Percentiles rank a stretch among this genome's conserved stretches.
These are phyloP conservation scores for Atlantisia rogersi DNA, from an alignment of 2,113 vertebrate species.

Conservation along the genomic window DNA sequence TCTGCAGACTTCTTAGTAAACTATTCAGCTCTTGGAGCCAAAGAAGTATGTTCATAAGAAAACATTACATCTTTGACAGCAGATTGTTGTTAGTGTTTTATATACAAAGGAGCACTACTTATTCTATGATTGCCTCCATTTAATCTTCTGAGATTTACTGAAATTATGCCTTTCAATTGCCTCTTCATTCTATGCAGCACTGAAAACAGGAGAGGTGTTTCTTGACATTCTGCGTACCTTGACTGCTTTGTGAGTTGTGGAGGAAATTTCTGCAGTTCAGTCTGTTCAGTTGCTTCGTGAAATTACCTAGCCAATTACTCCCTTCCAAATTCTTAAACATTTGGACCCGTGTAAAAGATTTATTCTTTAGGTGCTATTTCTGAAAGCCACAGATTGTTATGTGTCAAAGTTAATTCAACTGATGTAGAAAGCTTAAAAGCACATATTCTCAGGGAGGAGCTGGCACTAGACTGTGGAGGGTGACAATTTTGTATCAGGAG, in stretches of 20 bases:
- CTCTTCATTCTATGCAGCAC: conserved; percentile 20
- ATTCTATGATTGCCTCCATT: conserved; percentile 40
- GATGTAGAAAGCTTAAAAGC: background rate
- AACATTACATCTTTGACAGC: conserved; percentile 37
- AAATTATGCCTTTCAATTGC: conserved; percentile 22
- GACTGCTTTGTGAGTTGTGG: background rate
- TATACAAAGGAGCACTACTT: conserved; percentile 46
- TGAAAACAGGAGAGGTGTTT: conserved; percentile 20
- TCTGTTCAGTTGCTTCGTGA: background rate
- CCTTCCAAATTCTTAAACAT: background rate
- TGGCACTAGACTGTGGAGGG: background rate
- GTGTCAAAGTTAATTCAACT: conserved; percentile 29
- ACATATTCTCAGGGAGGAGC: conserved; percentile 2
- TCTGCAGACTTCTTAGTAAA: conserved; percentile 36
- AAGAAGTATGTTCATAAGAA: background rate
- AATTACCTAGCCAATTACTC: background rate
- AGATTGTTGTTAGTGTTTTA: conserved; percentile 38
- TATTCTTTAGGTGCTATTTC: conserved; percentile 25
- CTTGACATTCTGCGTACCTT: background rate
- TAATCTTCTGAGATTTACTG: conserved; percentile 40
- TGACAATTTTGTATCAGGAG: background rate
- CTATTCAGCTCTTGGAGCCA: background rate
- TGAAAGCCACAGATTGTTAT: conserved; percentile 34
- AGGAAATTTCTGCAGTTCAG: background rate
- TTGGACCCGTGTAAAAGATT: background rate